These are phyloP conservation scores for Desmophyllum pertusum DNA, from an alignment of 92 coral and sea anemone species.

Conservation along the genomic window DNA sequence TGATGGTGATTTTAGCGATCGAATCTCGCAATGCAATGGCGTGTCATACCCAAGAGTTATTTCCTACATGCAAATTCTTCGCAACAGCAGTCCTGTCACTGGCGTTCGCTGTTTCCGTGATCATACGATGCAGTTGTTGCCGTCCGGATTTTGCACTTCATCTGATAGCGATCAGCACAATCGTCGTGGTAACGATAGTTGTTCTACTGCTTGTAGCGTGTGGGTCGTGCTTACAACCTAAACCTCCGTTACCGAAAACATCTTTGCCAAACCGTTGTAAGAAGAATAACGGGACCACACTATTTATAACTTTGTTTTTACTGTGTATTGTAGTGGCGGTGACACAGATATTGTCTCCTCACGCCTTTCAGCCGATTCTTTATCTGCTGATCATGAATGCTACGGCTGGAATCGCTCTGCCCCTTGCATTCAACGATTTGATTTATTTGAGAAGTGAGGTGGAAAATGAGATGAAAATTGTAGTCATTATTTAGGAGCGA, in stretches of 20 bases:
- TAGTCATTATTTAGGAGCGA: background rate
- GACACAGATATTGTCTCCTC: no score
- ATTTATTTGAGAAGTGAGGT: background rate
- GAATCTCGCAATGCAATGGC: background rate
- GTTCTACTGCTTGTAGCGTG: background rate
- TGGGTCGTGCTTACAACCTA: background rate
- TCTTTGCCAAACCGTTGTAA: background rate
- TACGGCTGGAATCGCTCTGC: background rate
- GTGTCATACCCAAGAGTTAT: background rate
- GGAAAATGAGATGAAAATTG: background rate
- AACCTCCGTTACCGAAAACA: background rate
- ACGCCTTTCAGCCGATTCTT: background rate
- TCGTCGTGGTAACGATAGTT: background rate
- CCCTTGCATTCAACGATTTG: background rate
- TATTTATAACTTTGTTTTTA: background rate
- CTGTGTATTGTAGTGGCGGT: background rate
- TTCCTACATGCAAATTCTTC: background rate
- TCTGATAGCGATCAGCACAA: background rate
- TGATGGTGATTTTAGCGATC: background rate
- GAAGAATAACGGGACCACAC: background rate
- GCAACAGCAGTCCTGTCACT: background rate
- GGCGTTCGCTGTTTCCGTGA: background rate
- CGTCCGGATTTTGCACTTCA: background rate
- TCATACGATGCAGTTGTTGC: background rate
- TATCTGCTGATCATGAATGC: background rate